Percentiles rank a stretch among this genome's conserved stretches.
phyloP scores from a whole-genome alignment of 2,113 vertebrate genomes.

The Holacanthus passer region DNA sequence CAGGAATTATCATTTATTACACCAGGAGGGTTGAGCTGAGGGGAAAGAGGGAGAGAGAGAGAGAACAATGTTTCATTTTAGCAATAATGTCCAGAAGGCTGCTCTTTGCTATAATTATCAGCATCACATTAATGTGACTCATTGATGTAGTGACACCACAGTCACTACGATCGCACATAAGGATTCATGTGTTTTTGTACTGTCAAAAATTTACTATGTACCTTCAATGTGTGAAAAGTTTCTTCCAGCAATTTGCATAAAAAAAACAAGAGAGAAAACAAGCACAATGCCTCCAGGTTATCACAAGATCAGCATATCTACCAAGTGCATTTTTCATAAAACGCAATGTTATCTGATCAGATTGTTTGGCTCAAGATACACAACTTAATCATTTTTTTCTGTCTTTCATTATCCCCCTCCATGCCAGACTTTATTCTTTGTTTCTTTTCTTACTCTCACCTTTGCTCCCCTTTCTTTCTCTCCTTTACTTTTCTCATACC shows the following conservation, averaged over 20 bases:
- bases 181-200: not conserved
- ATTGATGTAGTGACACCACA: constrained; percentile 6
- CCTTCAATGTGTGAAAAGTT: constrained; percentile 9
- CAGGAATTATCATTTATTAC: constrained; percentile 40
- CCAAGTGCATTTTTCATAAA: constrained; percentile 4
- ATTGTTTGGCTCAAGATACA: constrained; percentile 15
- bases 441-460: not conserved
- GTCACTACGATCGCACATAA: not conserved
- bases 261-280: not conserved
- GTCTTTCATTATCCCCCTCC: constrained; percentile 6
- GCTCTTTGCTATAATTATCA: constrained; percentile 26
- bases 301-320: constrained; percentile 12
- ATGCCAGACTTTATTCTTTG: not conserved
- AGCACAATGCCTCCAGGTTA: not conserved
- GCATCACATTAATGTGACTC: constrained; percentile 6
- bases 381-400: constrained; percentile 2
- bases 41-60: constrained; percentile 2
- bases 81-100: not conserved
- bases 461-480: not conserved
- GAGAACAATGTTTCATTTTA: constrained; percentile 25
- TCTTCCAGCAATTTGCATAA: not conserved
- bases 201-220: not conserved
- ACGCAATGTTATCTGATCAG: constrained; percentile 13
- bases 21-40: not conserved
- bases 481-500: not conserved